Evolutionary conservation across 2,113 vertebrate species (phyloP).

Genomic region (Columbina picui): DNA sequence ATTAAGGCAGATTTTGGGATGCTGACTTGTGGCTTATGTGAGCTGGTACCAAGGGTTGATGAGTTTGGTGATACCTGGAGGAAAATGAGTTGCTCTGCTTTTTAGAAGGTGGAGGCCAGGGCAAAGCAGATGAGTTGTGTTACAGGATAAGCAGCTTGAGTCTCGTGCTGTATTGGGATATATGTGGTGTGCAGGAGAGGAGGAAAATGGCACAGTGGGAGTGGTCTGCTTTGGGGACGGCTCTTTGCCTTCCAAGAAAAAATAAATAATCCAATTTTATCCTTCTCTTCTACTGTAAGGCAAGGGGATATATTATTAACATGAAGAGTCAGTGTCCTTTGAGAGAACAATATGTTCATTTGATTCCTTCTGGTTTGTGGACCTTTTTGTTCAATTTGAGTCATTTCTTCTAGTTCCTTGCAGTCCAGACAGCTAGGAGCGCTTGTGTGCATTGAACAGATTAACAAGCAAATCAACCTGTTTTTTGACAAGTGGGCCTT

Average conservation of each 20-base stretch:
- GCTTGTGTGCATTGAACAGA: not conserved
- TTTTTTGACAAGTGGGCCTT: not conserved
- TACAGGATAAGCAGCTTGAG: not conserved
- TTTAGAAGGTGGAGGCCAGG: not conserved
- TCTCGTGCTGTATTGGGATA: accelerated
- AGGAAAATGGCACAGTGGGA: not conserved
- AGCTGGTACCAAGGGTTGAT: not conserved
- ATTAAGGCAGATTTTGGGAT: not conserved
- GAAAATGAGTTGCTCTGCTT: not conserved
- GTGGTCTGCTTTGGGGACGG: not conserved
- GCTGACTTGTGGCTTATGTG: not conserved
- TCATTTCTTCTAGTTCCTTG: not conserved
- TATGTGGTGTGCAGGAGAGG: not conserved
- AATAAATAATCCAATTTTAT: not conserved
- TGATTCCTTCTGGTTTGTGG: not conserved
- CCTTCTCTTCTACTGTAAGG: not conserved
- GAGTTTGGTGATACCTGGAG: not conserved
- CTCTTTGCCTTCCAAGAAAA: not conserved
- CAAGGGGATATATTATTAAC: not conserved
- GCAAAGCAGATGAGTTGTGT: not conserved
- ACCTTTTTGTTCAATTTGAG: not conserved
- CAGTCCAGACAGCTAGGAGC: not conserved
- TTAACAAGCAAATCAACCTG: not conserved
- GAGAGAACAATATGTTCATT: not conserved
- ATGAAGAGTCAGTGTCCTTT: not conserved